These are phyloP conservation scores for Falcunculus frontatus DNA, from an alignment of 2,113 vertebrate genomes.

Conservation along the genomic window DNA sequence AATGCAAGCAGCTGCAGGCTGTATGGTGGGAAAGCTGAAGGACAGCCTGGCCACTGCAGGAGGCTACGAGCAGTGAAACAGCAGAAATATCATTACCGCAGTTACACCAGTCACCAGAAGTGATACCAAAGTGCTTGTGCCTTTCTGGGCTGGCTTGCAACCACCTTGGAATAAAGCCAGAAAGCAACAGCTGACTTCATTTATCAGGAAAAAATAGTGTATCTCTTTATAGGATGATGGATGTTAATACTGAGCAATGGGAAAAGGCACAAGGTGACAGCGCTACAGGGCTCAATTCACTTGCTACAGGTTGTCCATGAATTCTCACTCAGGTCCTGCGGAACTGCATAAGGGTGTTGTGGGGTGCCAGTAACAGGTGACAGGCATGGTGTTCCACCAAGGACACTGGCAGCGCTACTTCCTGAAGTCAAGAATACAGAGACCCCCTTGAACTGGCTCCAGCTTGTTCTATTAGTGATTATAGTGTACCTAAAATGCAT, in stretches of 20 bases:
- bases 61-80: not conserved
- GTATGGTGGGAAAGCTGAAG: not conserved
- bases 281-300: not conserved
- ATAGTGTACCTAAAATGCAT: not conserved
- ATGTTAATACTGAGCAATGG: not conserved
- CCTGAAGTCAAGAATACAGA: not conserved
- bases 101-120: not conserved
- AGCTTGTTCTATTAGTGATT: not conserved
- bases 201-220: not conserved
- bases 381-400: not conserved
- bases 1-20: not conserved
- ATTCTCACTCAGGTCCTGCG: not conserved
- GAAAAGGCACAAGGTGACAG: not conserved
- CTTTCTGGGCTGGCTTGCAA: not conserved
- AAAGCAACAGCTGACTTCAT: not conserved
- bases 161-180: not conserved
- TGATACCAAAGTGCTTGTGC: not conserved
- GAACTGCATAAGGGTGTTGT: not conserved
- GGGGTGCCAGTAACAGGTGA: not conserved
- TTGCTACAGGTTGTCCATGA: not conserved
- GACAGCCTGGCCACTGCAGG: not conserved
- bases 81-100: not conserved
- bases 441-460: not conserved
- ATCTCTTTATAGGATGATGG: accelerated
- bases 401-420: not conserved